Conservation (phyloP, 1,140 invertebrate species). For the Holotrichia oblita region DNA sequence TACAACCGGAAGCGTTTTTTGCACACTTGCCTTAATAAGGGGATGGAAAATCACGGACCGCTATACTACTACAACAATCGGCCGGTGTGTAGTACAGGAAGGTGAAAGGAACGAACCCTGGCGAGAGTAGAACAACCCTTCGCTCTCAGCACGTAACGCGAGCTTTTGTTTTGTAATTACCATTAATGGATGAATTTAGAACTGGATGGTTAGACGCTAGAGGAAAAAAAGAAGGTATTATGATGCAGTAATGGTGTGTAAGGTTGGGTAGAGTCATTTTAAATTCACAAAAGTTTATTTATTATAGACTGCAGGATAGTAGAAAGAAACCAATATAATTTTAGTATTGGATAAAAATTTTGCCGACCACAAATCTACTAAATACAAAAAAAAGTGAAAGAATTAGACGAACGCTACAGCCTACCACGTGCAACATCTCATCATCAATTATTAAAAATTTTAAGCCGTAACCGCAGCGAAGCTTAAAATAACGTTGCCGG, state of each 20-base stretch:
- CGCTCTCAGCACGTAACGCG: neutral
- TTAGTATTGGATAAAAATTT: too few relatives aligned
- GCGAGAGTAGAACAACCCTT: neutral
- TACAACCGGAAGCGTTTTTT: constrained; percentile 18
- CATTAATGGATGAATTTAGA: neutral
- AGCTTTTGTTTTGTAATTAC: constrained; percentile 13
- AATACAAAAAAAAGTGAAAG: too few relatives aligned
- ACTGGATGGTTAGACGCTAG: neutral
- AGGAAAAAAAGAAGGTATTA: neutral
- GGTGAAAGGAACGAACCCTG: neutral
- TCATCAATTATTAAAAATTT: neutral
- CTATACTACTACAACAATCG: neutral
- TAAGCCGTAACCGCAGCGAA: neutral
- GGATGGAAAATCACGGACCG: neutral
- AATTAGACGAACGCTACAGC: too few relatives aligned
- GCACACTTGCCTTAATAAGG: neutral
- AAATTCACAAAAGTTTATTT: too few relatives aligned
- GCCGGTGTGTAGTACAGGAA: neutral
- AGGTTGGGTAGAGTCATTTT: too few relatives aligned
- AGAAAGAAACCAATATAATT: too few relatives aligned
- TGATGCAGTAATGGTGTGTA: too few relatives aligned
- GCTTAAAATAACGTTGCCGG: neutral
- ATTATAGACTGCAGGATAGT: too few relatives aligned
- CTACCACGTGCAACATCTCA: neutral
- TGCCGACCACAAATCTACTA: too few relatives aligned